Conservation (phyloP, 2,113 vertebrate genomes). For the Pavo muticus region DNA sequence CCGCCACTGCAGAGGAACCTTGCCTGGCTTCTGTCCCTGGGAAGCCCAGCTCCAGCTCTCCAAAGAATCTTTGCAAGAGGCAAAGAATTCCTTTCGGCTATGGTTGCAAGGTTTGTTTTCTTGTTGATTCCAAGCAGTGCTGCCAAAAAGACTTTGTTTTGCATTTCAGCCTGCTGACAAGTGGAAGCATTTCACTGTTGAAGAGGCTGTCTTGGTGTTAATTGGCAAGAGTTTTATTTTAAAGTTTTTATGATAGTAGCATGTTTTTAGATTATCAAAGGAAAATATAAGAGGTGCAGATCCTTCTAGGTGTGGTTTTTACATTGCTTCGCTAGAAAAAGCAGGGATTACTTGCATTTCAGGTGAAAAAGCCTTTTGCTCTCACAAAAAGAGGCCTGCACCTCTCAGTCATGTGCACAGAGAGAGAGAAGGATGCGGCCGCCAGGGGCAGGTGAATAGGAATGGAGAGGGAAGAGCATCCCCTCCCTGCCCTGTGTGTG, state of each 20-base stretch:
- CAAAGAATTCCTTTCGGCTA: background rate
- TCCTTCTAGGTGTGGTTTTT: background rate
- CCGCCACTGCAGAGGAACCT: background rate
- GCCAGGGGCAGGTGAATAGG: accelerated
- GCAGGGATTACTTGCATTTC: background rate
- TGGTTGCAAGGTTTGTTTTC: background rate
- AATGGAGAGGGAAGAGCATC: background rate
- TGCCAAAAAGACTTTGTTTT: background rate
- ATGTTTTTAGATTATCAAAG: background rate
- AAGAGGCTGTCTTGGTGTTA: background rate
- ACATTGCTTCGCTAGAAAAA: background rate
- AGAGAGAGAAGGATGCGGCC: accelerated
- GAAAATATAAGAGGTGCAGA: background rate
- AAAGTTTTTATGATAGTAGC: background rate
- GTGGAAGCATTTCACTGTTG: background rate
- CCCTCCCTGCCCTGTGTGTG: background rate
- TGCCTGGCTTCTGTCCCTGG: background rate
- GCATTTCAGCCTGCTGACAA: background rate
- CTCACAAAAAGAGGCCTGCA: background rate
- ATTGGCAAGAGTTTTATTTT: background rate
- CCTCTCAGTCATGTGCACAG: background rate
- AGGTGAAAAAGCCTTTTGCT: background rate
- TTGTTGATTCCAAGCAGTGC: background rate
- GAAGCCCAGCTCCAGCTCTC: background rate
- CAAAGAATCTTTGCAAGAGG: background rate